phyloP scores from a whole-genome alignment of 2,888 invertebrate genomes.

The Camponotus fellah region DNA sequence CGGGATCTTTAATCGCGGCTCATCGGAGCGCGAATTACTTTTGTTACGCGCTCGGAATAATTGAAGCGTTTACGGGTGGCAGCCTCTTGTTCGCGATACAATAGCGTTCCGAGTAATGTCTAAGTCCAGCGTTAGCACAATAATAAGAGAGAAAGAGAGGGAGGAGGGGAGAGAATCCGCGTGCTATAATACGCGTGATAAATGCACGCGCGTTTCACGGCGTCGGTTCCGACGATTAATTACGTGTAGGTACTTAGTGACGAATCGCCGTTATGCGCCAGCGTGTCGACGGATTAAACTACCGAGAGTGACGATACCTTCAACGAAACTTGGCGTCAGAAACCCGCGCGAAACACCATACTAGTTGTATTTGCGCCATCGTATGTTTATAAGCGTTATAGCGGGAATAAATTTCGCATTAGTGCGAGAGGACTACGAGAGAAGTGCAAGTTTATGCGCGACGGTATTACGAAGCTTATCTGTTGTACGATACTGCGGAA shows the following conservation, averaged over 20 bases:
- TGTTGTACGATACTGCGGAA: constrained; percentile 15
- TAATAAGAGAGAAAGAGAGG: constrained; percentile 15
- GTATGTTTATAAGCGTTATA: constrained; percentile 28
- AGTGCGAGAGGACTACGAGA: constrained; percentile 14
- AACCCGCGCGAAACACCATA: not conserved
- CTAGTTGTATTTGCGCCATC: constrained; percentile 25
- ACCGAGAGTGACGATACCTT: constrained; percentile 31
- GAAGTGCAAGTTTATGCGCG: constrained; percentile 26
- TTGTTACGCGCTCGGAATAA: constrained; percentile 49
- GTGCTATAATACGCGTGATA: constrained; percentile 69
- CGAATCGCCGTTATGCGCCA: constrained; percentile 68
- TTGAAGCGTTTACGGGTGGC: constrained; percentile 46
- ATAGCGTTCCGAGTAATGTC: constrained; percentile 28
- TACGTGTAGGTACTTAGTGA: constrained; percentile 68
- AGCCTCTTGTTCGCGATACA: constrained; percentile 50
- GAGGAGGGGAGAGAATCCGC: not conserved
- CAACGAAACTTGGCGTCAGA: constrained; percentile 1
- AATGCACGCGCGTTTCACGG: constrained; percentile 70
- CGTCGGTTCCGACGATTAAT: constrained; percentile 70
- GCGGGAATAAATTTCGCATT: constrained; percentile 44
- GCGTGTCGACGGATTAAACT: constrained; percentile 54
- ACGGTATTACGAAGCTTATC: constrained; percentile 38
- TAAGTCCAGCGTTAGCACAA: constrained; percentile 48
- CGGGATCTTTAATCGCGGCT: constrained; percentile 47
- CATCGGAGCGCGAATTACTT: constrained; percentile 55